phyloP scores from a whole-genome alignment of 2,113 vertebrate genomes.

The Aythya baeri region DNA sequence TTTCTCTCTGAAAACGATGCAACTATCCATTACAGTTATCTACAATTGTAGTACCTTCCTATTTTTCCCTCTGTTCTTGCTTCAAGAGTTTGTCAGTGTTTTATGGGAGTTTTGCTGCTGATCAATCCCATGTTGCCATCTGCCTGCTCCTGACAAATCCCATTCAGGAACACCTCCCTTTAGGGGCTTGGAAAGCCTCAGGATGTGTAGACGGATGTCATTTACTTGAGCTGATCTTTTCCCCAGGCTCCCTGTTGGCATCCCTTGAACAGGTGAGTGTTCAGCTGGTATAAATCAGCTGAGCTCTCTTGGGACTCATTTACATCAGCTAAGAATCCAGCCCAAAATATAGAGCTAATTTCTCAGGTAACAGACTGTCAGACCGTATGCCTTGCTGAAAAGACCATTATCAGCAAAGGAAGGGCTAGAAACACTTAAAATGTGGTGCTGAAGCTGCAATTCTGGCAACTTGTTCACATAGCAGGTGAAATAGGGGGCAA shows the following conservation, averaged over 20 bases:
- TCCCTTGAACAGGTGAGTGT: constrained; percentile 43
- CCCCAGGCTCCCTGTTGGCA: not conserved
- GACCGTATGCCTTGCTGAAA: not conserved
- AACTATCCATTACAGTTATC: not conserved
- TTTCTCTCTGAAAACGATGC: not conserved
- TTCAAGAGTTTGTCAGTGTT: not conserved
- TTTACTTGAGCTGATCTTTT: constrained; percentile 25
- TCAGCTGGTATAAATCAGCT: constrained; percentile 22
- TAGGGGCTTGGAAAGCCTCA: constrained; percentile 10
- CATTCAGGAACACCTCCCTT: not conserved
- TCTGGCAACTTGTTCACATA: not conserved
- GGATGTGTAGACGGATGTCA: constrained; percentile 23
- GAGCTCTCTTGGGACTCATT: constrained; percentile 42
- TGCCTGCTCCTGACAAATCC: constrained; percentile 41
- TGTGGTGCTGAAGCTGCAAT: not conserved
- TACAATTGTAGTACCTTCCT: not conserved
- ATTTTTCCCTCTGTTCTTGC: not conserved
- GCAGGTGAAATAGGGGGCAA: not conserved
- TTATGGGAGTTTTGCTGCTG: not conserved
- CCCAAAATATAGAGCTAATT: not conserved
- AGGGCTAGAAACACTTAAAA: not conserved
- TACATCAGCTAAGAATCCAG: constrained; percentile 7
- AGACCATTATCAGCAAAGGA: not conserved
- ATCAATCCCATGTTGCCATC: constrained; percentile 18
- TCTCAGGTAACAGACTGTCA: not conserved